Conservation (phyloP, 2,113 vertebrate genomes). For the Uria lomvia region DNA sequence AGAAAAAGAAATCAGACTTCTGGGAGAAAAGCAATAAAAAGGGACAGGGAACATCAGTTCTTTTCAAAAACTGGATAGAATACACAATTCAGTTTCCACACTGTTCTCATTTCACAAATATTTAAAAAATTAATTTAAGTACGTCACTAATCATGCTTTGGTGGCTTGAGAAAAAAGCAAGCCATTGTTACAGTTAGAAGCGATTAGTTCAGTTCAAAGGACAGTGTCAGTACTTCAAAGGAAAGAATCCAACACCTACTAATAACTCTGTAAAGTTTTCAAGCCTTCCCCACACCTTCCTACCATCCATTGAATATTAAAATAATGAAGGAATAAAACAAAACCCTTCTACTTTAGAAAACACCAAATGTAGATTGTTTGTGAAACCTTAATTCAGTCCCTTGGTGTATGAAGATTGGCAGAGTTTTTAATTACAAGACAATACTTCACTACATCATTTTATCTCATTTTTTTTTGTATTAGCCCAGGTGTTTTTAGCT, state of each 20-base stretch:
- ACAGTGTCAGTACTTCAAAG: not conserved
- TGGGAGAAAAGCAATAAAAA: not conserved
- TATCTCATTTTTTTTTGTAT: not conserved
- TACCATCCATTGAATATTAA: not conserved
- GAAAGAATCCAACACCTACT: not conserved
- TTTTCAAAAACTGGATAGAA: not conserved
- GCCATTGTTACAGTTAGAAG: not conserved
- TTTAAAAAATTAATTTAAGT: not conserved
- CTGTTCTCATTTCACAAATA: not conserved
- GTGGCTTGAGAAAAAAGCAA: not conserved
- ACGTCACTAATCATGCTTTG: not conserved
- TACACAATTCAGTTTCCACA: not conserved
- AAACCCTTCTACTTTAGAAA: not conserved
- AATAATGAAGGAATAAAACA: not conserved
- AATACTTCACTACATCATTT: not conserved
- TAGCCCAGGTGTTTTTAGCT: not conserved
- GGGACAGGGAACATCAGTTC: not conserved
- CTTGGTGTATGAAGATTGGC: fast-evolving
- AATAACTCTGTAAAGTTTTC: not conserved
- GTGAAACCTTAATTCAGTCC: not conserved
- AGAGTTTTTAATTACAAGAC: not conserved
- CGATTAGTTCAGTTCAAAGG: not conserved
- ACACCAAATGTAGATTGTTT: not conserved
- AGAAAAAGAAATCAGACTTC: not conserved
- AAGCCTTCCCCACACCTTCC: not conserved